These are phyloP conservation scores for Leptura quadrifasciata DNA, from an alignment of 2,888 invertebrate species.

Conservation along the genomic window DNA sequence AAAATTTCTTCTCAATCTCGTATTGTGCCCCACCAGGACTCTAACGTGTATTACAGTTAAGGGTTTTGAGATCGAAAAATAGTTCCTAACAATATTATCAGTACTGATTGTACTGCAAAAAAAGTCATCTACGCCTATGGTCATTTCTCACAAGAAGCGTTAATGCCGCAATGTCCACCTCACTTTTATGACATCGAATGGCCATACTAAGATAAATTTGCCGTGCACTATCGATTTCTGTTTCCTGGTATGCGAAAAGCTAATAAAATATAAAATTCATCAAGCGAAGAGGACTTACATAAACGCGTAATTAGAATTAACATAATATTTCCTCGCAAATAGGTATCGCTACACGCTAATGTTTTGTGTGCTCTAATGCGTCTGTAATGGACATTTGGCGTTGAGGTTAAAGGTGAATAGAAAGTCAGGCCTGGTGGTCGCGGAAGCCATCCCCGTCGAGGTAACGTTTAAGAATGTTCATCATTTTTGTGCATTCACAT, in stretches of 20 bases:
- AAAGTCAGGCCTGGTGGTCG: neutral
- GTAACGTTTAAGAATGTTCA: neutral
- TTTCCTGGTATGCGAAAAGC: neutral
- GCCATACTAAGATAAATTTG: neutral
- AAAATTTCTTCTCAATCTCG: too few species aligned
- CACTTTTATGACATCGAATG: neutral
- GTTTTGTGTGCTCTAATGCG: neutral
- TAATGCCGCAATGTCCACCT: neutral
- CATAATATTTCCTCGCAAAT: neutral
- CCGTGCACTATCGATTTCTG: neutral
- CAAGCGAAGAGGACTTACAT: neutral
- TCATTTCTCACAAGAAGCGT: neutral
- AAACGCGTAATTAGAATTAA: neutral
- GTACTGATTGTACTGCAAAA: too few species aligned
- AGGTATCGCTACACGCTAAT: neutral
- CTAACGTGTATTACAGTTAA: too few species aligned
- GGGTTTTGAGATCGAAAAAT: too few species aligned
- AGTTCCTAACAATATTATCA: too few species aligned
- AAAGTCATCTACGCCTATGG: neutral
- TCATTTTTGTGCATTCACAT: too few species aligned
- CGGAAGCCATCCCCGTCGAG: neutral
- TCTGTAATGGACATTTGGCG: neutral
- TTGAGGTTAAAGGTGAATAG: neutral
- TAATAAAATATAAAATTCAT: neutral
- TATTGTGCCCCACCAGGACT: too few species aligned